Percentiles rank a stretch among this genome's conserved stretches.
Conservation (phyloP, 1,140 invertebrate genomes). For the Antheraea mylitta region DNA sequence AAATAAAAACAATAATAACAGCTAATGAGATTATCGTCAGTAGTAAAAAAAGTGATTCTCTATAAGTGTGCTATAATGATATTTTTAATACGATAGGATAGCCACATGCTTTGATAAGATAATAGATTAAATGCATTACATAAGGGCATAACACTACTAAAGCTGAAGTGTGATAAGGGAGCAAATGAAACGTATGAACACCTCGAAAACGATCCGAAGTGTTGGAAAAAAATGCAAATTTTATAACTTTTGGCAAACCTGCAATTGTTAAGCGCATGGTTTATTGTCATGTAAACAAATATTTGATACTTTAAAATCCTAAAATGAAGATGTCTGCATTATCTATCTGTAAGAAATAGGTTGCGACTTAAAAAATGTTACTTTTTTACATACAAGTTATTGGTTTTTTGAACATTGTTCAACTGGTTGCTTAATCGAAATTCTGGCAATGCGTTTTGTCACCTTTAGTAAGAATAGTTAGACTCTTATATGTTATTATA, state of each 20-base stretch:
- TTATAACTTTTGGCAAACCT: slow-evolving; percentile 77
- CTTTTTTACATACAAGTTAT: not conserved
- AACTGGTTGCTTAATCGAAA: not conserved
- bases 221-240: slow-evolving; percentile 77
- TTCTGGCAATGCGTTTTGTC: not conserved
- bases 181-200: slow-evolving; percentile 45
- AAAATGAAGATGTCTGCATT: slow-evolving; percentile 30
- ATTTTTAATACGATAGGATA: slow-evolving; percentile 32
- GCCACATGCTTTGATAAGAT: slow-evolving; percentile 32
- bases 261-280: slow-evolving; percentile 73
- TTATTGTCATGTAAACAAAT: slow-evolving; percentile 20
- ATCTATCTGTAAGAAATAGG: slow-evolving; percentile 34
- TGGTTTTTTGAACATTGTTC: not conserved
- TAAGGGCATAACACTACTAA: slow-evolving; percentile 24
- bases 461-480: too few relatives aligned
- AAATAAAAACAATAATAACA: too few relatives aligned
- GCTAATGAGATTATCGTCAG: too few relatives aligned
- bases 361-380: not conserved
- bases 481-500: not conserved
- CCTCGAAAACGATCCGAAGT: slow-evolving; percentile 59
- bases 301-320: slow-evolving; percentile 27
- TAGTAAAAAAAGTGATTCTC: too few relatives aligned
- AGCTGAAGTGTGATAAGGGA: slow-evolving; percentile 36
- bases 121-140: not conserved
- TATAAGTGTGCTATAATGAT: slow-evolving; percentile 4